phyloP scores from a whole-genome alignment of 2,113 vertebrate genomes.

The Atrichornis clamosus region DNA sequence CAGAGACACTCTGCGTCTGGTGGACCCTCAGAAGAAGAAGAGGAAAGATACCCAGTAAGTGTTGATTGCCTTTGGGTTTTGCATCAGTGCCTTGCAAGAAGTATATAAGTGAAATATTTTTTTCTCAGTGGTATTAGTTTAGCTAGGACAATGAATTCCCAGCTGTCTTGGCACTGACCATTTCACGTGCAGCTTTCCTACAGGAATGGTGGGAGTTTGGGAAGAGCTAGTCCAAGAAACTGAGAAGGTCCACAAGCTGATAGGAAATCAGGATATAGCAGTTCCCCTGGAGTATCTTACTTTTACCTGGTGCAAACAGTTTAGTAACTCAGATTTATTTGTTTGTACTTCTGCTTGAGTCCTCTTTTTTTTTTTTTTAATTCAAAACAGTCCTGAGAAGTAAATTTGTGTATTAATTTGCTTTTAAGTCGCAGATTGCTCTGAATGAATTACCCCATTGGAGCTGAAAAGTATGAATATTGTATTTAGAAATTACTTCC shows the following conservation, averaged over 20 bases:
- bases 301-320: background rate
- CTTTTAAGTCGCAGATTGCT: background rate
- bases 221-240: background rate
- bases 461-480: background rate
- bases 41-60: conserved; percentile 68
- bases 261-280: background rate
- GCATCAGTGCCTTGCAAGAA: background rate
- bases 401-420: background rate
- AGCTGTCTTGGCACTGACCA: rapidly evolving
- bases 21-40: conserved; percentile 85
- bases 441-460: background rate
- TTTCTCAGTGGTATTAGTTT: background rate
- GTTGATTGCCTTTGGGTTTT: background rate
- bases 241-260: background rate
- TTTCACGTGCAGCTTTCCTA: background rate
- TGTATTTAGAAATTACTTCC: background rate
- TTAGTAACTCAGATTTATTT: background rate
- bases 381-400: background rate
- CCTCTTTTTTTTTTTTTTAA: background rate
- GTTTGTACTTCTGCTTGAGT: background rate
- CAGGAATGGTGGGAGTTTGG: background rate
- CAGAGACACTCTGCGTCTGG: conserved; percentile 90
- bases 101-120: background rate
- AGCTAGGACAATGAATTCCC: background rate
- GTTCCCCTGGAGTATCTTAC: background rate